phyloP scores from a whole-genome alignment of 2,797 vertebrate genomes.

The Vespertilio murinus region DNA sequence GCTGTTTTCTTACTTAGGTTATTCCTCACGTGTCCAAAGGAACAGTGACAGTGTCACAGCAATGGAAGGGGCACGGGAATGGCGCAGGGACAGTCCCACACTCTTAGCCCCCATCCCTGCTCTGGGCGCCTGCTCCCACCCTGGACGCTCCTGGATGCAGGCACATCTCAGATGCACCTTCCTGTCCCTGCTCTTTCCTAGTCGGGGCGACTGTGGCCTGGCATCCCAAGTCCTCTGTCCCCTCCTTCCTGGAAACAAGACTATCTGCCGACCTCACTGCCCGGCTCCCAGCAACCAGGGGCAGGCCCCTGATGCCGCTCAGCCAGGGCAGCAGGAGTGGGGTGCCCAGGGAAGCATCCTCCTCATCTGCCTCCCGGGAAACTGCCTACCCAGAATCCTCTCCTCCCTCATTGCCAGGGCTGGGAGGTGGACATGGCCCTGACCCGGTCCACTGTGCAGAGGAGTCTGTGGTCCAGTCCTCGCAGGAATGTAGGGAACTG shows the following conservation, averaged over 20 bases:
- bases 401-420: fast-evolving
- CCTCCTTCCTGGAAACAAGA: neutral
- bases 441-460: neutral
- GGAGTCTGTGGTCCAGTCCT: neutral
- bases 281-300: neutral
- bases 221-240: neutral
- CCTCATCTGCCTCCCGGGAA: neutral
- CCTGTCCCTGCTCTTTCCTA: neutral
- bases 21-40: neutral
- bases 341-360: fast-evolving
- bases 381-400: neutral
- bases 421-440: neutral
- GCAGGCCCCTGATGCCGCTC: neutral
- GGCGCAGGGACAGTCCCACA: too few relatives aligned
- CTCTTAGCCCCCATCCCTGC: neutral
- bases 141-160: neutral
- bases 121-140: neutral
- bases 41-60: neutral
- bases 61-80: neutral
- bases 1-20: neutral
- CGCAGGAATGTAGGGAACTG: neutral
- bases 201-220: neutral
- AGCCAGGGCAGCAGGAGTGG: neutral
- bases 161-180: neutral
- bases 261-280: neutral